Conservation (phyloP, 2,113 vertebrate species). For the Shinisaurus crocodilurus region DNA sequence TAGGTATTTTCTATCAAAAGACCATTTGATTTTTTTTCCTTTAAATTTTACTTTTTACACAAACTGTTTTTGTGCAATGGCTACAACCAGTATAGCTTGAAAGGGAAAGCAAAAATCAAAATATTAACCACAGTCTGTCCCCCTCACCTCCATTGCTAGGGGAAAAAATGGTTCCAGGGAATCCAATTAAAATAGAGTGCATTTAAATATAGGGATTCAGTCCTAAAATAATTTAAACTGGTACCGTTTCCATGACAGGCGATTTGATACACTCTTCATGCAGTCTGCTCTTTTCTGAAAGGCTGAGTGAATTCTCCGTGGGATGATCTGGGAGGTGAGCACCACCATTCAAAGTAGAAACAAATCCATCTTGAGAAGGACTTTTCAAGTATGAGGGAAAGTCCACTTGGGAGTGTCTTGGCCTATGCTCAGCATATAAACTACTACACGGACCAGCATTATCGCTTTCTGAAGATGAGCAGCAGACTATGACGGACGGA, state of each 20-base stretch:
- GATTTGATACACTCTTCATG: constrained; percentile 89
- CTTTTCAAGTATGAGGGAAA: constrained; percentile 95
- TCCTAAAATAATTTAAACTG: constrained; percentile 80
- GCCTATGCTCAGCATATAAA: constrained; percentile 83
- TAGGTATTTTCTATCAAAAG: constrained; percentile 77
- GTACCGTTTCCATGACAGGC: constrained; percentile 90
- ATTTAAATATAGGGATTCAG: constrained; percentile 64
- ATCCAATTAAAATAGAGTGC: constrained; percentile 65
- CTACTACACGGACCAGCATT: constrained; percentile 78
- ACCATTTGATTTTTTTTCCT: constrained; percentile 59
- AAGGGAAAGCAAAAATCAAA: constrained; percentile 70
- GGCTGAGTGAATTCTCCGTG: constrained; percentile 81
- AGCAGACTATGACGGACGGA: constrained; percentile 84
- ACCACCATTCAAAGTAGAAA: constrained; percentile 81
- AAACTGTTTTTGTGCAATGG: constrained; percentile 79
- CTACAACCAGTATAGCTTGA: constrained; percentile 72
- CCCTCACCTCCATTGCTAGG: constrained; percentile 57
- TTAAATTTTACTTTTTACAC: constrained; percentile 72
- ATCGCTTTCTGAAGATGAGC: constrained; percentile 84
- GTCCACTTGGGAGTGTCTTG: constrained; percentile 84
- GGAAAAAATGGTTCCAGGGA: constrained; percentile 71
- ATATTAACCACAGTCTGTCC: constrained; percentile 70
- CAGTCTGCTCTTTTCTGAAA: constrained; percentile 88
- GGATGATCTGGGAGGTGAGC: constrained; percentile 82
- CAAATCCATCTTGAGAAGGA: constrained; percentile 86